Conservation (phyloP, 2,888 invertebrate species). For the Drosophila hawaiiensis region DNA sequence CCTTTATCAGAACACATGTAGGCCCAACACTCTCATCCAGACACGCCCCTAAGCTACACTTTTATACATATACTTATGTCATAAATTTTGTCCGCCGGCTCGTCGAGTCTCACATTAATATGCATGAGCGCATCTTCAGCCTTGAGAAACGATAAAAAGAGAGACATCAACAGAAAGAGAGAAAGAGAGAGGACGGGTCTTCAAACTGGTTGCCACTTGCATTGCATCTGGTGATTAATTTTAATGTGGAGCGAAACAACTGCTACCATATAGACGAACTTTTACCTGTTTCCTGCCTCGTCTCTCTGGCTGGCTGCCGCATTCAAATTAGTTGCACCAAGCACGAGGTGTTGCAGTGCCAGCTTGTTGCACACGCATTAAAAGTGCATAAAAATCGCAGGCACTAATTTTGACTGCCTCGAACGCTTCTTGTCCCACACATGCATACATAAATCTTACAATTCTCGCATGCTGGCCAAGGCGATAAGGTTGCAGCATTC, state of each 20-base stretch:
- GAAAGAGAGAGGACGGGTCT: slow-evolving; percentile 29
- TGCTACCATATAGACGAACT: slow-evolving; percentile 16
- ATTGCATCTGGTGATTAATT: slow-evolving; percentile 71
- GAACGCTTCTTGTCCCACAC: slow-evolving; percentile 13
- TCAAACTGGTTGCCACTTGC: slow-evolving; percentile 74
- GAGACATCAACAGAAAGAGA: slow-evolving; percentile 1
- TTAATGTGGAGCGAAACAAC: slow-evolving; percentile 62
- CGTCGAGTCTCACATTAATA: slow-evolving; percentile 48
- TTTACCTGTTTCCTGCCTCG: slow-evolving; percentile 25
- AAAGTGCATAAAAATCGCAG: slow-evolving; percentile 61
- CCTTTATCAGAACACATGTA: slow-evolving; percentile 65
- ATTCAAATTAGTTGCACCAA: slow-evolving; percentile 68
- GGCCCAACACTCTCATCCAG: slow-evolving; percentile 47
- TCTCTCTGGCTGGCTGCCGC: slow-evolving; percentile 3
- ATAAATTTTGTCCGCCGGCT: slow-evolving; percentile 54
- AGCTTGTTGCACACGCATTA: slow-evolving; percentile 41
- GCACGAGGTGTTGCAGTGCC: slow-evolving; percentile 39
- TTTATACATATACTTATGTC: slow-evolving; percentile 79
- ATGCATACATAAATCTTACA: neutral
- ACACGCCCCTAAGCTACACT: slow-evolving; percentile 71
- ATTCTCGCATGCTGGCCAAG: slow-evolving; percentile 1
- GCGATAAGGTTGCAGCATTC: slow-evolving; percentile 18
- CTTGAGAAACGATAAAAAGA: slow-evolving; percentile 59
- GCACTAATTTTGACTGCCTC: slow-evolving; percentile 53
- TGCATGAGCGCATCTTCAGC: slow-evolving; percentile 74